These are phyloP conservation scores for Pseudoips prasinana DNA, from an alignment of 2,888 invertebrate genomes.

Conservation along the genomic window DNA sequence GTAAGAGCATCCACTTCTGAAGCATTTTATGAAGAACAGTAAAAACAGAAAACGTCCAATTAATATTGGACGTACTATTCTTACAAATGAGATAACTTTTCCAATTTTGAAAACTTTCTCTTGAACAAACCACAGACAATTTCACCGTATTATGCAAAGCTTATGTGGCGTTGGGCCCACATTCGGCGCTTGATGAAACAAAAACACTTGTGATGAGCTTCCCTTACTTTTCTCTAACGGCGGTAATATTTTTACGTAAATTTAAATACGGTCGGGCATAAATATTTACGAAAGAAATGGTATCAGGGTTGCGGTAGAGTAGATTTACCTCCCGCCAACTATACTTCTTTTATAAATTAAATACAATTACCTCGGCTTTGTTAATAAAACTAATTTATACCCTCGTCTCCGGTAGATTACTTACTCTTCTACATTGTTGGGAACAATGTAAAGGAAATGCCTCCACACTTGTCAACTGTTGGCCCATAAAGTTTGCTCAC, in stretches of 20 bases:
- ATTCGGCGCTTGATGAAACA: slow-evolving; percentile 28
- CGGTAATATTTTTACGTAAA: slow-evolving; percentile 22
- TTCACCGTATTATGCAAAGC: slow-evolving; percentile 26
- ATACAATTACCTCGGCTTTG: slow-evolving; percentile 27
- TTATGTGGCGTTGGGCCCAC: slow-evolving; percentile 13
- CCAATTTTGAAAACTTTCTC: slow-evolving; percentile 30
- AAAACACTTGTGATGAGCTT: slow-evolving; percentile 21
- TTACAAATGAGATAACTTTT: slow-evolving; percentile 31
- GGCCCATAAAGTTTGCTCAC: not conserved
- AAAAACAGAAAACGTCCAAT: slow-evolving; percentile 7
- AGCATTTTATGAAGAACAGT: not conserved
- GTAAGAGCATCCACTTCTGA: not conserved
- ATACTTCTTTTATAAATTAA: slow-evolving; percentile 32
- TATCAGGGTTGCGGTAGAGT: slow-evolving; percentile 15
- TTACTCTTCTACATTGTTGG: slow-evolving; percentile 8
- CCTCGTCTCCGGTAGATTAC: slow-evolving; percentile 8
- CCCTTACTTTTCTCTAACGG: slow-evolving; percentile 6
- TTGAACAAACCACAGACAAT: slow-evolving; percentile 23
- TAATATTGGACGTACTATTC: slow-evolving; percentile 24
- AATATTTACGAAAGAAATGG: slow-evolving; percentile 22
- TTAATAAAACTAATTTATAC: slow-evolving; percentile 20
- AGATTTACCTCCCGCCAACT: slow-evolving; percentile 30
- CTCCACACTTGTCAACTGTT: not conserved
- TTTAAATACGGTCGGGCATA: slow-evolving; percentile 21
- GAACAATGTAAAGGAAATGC: slow-evolving; percentile 3